Conservation (phyloP, 2,113 vertebrate species). For the Gymnorhina tibicen region DNA sequence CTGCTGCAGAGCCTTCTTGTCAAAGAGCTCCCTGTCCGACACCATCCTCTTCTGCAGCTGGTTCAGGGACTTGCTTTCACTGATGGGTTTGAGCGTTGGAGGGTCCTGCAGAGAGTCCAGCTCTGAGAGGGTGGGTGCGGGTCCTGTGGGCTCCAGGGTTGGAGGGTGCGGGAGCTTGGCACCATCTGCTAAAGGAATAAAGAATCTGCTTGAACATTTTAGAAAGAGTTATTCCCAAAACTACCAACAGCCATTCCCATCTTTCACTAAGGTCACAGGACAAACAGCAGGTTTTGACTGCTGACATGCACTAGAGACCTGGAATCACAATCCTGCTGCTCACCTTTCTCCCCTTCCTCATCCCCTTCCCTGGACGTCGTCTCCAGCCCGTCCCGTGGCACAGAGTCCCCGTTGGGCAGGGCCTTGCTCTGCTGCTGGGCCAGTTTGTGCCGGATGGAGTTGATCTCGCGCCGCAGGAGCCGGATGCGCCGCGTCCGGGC, state of each 20-base stretch:
- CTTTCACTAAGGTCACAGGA: neutral
- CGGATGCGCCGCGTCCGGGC: constrained; percentile 89
- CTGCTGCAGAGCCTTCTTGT: constrained; percentile 73
- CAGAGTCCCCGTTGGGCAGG: constrained; percentile 75
- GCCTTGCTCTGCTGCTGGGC: constrained; percentile 79
- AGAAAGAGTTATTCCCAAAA: constrained; percentile 13
- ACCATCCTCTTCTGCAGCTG: constrained; percentile 79
- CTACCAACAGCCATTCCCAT: neutral
- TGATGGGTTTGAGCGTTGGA: constrained; percentile 90
- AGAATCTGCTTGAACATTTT: constrained; percentile 66
- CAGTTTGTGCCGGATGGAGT: constrained; percentile 82
- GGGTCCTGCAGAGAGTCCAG: constrained; percentile 86
- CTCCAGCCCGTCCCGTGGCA: constrained; percentile 62
- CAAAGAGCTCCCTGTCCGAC: constrained; percentile 72
- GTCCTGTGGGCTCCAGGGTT: constrained; percentile 90
- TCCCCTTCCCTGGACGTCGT: constrained; percentile 63
- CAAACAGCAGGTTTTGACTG: neutral
- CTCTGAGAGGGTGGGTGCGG: constrained; percentile 82
- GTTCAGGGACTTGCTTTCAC: constrained; percentile 70
- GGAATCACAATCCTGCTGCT: constrained; percentile 8
- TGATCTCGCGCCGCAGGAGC: constrained; percentile 90
- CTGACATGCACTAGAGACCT: neutral
- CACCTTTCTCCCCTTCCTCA: constrained; percentile 70
- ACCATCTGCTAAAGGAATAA: constrained; percentile 81
- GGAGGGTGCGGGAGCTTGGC: constrained; percentile 86